phyloP scores from a whole-genome alignment of 2,797 vertebrate species.

The Anableps anableps region DNA sequence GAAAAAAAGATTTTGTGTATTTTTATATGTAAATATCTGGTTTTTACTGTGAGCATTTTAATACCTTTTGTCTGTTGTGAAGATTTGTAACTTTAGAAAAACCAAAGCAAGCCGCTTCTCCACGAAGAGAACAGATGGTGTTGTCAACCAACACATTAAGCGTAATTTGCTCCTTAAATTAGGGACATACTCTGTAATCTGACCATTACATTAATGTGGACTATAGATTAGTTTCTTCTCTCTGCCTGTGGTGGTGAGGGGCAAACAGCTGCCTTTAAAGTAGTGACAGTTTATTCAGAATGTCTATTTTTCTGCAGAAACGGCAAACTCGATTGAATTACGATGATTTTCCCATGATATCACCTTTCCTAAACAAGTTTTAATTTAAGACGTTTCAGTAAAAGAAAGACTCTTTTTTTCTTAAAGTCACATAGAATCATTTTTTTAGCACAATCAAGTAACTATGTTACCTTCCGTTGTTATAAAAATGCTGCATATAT shows the following conservation, averaged over 20 bases:
- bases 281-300: background rate
- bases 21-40: too few species aligned
- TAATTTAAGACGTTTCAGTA: background rate
- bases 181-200: background rate
- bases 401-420: too few species aligned
- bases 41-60: background rate
- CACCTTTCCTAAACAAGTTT: background rate
- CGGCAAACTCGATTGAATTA: background rate
- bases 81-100: background rate
- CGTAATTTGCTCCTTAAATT: background rate
- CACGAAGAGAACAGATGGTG: background rate
- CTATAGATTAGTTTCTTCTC: background rate
- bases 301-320: background rate
- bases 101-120: too few species aligned
- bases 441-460: too few species aligned
- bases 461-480: too few species aligned
- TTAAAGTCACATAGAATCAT: too few species aligned
- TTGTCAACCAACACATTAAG: background rate
- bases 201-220: background rate
- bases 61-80: background rate
- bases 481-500: too few species aligned
- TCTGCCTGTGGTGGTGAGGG: background rate
- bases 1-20: too few species aligned
- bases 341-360: background rate
- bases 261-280: background rate